A percentile compares a stretch with the other conserved stretches of the same genome.
Conservation (phyloP, 2,888 invertebrate genomes). For the Noctua comes region DNA sequence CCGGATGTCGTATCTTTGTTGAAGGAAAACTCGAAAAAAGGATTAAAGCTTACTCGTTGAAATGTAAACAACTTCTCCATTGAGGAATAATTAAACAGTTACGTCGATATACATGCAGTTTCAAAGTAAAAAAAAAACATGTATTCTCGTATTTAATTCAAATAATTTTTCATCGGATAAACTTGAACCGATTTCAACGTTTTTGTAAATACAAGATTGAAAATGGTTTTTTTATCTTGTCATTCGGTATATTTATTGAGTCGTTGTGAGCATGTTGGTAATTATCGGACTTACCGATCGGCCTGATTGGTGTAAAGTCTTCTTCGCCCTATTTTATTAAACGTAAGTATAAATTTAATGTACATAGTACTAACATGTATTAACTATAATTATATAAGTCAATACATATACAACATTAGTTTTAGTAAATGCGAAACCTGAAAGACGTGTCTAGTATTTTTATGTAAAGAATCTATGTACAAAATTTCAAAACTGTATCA, state of each 20-base stretch:
- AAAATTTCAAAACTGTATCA: no score
- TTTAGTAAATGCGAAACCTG: no score
- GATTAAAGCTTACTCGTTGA: conserved; percentile 22
- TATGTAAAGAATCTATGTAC: no score
- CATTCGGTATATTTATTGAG: conserved; percentile 3
- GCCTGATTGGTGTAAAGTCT: neutral
- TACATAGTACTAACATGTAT: neutral
- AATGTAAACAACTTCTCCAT: conserved; percentile 23
- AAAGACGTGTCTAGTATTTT: no score
- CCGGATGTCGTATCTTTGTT: conserved; percentile 32
- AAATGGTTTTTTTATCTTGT: conserved; percentile 1
- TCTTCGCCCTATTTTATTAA: neutral
- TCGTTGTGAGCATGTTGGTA: neutral
- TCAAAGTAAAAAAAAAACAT: conserved; percentile 4
- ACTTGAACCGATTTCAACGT: conserved; percentile 19
- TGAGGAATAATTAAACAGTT: conserved; percentile 13
- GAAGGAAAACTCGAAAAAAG: conserved; percentile 31
- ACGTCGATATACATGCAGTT: conserved; percentile 6
- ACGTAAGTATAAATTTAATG: neutral
- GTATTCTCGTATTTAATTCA: conserved; percentile 29
- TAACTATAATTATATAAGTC: neutral
- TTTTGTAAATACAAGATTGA: conserved; percentile 12
- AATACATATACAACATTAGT: no score
- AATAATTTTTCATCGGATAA: conserved; percentile 11
- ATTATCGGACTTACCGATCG: neutral